A percentile compares a stretch with the other conserved stretches of the same genome.
phyloP scores from a whole-genome alignment of 2,113 vertebrate species.

The human region GRCh38 chr5:2824001-2824500 shows the following conservation, averaged over 20 bases:
- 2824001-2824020: not conserved
- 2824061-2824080: not conserved
- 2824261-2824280: not conserved
- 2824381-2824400: not conserved
- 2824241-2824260: accelerated
- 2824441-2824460: not conserved
- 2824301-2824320: accelerated
- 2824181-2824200: not conserved
- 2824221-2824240: accelerated
- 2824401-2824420: not conserved
- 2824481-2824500: not conserved
- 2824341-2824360: not conserved
- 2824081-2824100: not conserved
- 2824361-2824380: not conserved
- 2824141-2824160: not conserved
- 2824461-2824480: not conserved
- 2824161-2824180: not conserved
- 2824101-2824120: accelerated
- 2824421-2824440: not conserved
- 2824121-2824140: accelerated
- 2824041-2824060: not conserved
- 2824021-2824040: not conserved
- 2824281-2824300: accelerated
- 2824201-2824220: accelerated
- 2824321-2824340: accelerated